A percentile compares a stretch with the other conserved stretches of the same genome.
phyloP scores from a whole-genome alignment of 2,888 invertebrate genomes.

The Andrena bucephala region DNA sequence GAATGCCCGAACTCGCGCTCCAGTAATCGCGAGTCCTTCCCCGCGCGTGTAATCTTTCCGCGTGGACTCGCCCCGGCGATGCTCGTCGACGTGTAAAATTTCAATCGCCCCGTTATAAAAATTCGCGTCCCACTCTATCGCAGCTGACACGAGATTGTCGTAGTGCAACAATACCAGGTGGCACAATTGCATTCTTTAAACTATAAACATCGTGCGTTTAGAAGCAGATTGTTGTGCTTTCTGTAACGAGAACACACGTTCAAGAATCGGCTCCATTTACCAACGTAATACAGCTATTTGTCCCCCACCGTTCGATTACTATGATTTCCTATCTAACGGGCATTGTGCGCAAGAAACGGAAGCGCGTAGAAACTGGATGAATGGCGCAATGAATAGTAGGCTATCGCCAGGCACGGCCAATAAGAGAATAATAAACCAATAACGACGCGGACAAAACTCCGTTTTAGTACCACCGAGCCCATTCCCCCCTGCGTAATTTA shows the following conservation, averaged over 20 bases:
- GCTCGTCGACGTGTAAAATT: background rate
- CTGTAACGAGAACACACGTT: background rate
- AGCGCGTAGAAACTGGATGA: conserved; percentile 37
- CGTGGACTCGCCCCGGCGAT: background rate
- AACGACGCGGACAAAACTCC: conserved; percentile 26
- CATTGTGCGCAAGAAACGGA: conserved; percentile 36
- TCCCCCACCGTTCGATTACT: conserved; percentile 13
- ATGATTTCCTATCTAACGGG: conserved; percentile 6
- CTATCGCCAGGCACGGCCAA: conserved; percentile 15
- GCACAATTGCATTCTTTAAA: conserved; percentile 33
- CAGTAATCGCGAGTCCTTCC: conserved; percentile 49
- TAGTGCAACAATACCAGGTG: background rate
- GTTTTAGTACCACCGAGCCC: conserved; percentile 2
- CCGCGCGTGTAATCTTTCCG: conserved; percentile 33
- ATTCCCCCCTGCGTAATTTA: conserved; percentile 24
- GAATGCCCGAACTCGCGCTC: conserved; percentile 42
- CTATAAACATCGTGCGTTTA: background rate
- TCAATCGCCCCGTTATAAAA: conserved; percentile 5
- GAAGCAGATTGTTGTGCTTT: background rate
- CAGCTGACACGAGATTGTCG: background rate
- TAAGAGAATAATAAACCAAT: conserved; percentile 28
- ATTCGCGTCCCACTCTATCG: background rate
- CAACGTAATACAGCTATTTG: conserved; percentile 20
- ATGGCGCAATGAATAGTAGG: conserved; percentile 11
- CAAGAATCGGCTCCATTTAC: conserved; percentile 11